These are phyloP conservation scores for Muscina levida DNA, from an alignment of 2,888 invertebrate species.

Conservation along the genomic window DNA sequence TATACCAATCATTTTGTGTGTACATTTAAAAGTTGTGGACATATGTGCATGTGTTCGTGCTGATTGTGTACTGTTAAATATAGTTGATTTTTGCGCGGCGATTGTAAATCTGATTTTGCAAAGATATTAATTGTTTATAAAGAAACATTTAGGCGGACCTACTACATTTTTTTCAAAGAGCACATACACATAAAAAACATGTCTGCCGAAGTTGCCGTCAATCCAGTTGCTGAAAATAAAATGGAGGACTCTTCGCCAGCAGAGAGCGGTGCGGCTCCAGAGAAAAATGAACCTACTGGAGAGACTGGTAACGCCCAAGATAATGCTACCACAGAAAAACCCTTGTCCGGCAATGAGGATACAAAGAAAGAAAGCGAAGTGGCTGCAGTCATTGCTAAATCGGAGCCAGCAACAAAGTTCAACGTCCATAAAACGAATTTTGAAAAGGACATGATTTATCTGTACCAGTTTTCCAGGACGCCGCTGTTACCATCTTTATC, in stretches of 20 bases:
- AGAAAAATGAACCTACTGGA: slow-evolving; percentile 73
- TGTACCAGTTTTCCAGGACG: slow-evolving; percentile 96
- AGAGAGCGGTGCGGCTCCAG: slow-evolving; percentile 68
- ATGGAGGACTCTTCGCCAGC: slow-evolving; percentile 80
- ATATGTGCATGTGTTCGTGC: slow-evolving; percentile 47
- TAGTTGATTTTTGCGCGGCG: slow-evolving; percentile 47
- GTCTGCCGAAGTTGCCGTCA: slow-evolving; percentile 86
- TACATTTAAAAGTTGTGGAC: slow-evolving; percentile 48
- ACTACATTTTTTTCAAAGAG: neutral
- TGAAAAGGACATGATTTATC: slow-evolving; percentile 95
- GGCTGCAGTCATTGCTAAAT: slow-evolving; percentile 80
- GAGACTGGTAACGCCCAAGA: slow-evolving; percentile 77
- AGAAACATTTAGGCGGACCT: neutral
- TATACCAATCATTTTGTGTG: slow-evolving; percentile 57
- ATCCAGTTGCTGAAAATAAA: slow-evolving; percentile 78
- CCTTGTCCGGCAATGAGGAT: slow-evolving; percentile 77
- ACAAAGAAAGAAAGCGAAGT: slow-evolving; percentile 81
- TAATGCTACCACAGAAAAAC: slow-evolving; percentile 78
- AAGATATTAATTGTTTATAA: neutral
- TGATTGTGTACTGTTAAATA: slow-evolving; percentile 45
- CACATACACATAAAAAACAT: slow-evolving; percentile 78
- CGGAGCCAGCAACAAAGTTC: slow-evolving; percentile 87
- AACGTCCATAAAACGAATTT: slow-evolving; percentile 92
- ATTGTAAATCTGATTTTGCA: slow-evolving; percentile 30
- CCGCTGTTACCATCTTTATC: slow-evolving; percentile 94